Conservation (phyloP, 2,797 vertebrate genomes). For the Hirundo rustica region DNA sequence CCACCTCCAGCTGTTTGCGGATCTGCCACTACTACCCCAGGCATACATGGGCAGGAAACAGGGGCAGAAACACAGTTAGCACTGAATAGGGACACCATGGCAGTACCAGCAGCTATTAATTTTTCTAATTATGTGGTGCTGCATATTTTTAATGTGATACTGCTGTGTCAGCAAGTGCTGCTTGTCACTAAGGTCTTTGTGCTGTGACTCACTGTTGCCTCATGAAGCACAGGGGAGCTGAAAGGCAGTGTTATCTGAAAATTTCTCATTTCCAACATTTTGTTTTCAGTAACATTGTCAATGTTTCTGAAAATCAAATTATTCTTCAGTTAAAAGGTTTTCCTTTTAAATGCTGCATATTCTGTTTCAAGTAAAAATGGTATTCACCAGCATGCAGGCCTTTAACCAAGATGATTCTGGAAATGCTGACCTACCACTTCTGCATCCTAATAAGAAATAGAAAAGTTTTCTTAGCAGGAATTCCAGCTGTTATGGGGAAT, state of each 20-base stretch:
- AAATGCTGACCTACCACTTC: neutral
- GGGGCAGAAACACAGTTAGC: neutral
- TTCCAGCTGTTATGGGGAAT: neutral
- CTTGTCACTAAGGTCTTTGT: neutral
- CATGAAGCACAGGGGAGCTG: neutral
- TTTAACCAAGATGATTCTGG: neutral
- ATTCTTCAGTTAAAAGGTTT: neutral
- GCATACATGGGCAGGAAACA: neutral
- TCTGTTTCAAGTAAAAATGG: neutral
- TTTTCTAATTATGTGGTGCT: neutral
- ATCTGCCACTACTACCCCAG: neutral
- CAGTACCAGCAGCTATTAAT: neutral
- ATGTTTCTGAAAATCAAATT: neutral
- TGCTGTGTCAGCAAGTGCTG: neutral
- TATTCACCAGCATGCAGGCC: neutral
- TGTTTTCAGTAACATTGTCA: neutral
- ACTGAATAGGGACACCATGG: neutral
- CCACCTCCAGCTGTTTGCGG: neutral
- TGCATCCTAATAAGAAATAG: neutral
- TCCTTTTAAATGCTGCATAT: neutral
- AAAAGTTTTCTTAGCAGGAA: neutral
- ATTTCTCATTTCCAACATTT: neutral
- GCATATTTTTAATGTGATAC: neutral
- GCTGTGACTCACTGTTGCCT: neutral
- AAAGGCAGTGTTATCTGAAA: neutral